Evolutionary conservation across 2,888 invertebrate species (phyloP).

Genomic region (Parelbella ahira): DNA sequence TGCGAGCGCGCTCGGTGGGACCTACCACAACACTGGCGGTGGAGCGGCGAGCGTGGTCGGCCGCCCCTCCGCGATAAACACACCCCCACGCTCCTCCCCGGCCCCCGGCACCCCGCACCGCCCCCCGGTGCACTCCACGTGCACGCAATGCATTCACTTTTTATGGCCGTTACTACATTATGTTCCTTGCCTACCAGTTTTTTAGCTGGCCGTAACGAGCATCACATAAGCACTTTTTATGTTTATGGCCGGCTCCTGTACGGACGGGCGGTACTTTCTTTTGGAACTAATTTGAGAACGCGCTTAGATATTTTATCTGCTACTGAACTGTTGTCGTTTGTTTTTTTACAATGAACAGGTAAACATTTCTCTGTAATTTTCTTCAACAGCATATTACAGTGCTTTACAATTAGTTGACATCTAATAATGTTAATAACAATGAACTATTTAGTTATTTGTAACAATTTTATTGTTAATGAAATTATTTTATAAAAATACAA

Average conservation of each 20-base stretch:
- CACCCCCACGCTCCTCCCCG: conserved; percentile 66
- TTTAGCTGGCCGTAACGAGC: conserved; percentile 64
- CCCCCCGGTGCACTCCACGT: conserved; percentile 55
- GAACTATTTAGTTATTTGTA: too few relatives aligned
- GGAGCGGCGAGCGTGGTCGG: conserved; percentile 51
- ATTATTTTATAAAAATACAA: too few relatives aligned
- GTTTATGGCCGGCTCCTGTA: conserved; percentile 67
- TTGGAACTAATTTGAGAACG: conserved; percentile 59
- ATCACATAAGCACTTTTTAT: conserved; percentile 78
- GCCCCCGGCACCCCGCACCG: conserved; percentile 33
- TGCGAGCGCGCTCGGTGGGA: conserved; percentile 70
- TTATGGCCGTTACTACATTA: conserved; percentile 75
- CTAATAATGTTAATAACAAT: too few relatives aligned
- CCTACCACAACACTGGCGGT: conserved; percentile 84
- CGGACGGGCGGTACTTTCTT: conserved; percentile 60
- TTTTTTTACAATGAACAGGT: conserved; percentile 21
- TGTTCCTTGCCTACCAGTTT: conserved; percentile 71
- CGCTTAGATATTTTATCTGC: conserved; percentile 28
- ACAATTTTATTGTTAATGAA: too few relatives aligned
- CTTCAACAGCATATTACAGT: too few relatives aligned
- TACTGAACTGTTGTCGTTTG: conserved; percentile 38
- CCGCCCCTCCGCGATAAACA: conserved; percentile 72
- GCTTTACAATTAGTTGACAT: too few relatives aligned
- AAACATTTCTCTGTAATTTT: too few relatives aligned
- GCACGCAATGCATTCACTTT: conserved; percentile 77